These are phyloP conservation scores for Eutrigla gurnardus DNA, from an alignment of 2,797 vertebrate species.

Conservation along the genomic window DNA sequence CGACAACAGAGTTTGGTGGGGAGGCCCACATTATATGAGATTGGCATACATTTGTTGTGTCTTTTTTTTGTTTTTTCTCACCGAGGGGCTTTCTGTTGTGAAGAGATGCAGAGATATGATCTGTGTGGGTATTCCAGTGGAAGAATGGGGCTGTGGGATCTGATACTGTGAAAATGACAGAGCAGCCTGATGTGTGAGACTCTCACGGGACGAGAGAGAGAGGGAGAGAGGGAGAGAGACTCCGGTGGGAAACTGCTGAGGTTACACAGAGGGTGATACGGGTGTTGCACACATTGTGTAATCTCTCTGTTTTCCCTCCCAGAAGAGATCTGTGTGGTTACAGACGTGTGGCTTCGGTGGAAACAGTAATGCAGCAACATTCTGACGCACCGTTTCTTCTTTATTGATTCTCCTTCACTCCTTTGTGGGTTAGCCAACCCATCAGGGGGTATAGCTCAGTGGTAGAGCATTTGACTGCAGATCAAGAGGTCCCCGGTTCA, in stretches of 20 bases:
- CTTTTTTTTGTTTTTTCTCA: slow-evolving; percentile 58
- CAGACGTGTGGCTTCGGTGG: too few species aligned
- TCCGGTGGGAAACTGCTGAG: slow-evolving; percentile 76
- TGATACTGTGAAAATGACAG: slow-evolving; percentile 72
- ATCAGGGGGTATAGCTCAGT: slow-evolving; percentile 82
- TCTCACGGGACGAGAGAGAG: slow-evolving; percentile 70
- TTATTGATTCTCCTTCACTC: neutral
- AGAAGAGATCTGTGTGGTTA: neutral
- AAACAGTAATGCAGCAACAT: neutral
- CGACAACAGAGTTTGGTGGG: slow-evolving; percentile 24
- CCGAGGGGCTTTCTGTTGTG: slow-evolving; percentile 45
- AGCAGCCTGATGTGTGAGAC: slow-evolving; percentile 64
- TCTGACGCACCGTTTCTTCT: neutral
- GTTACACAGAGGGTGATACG: slow-evolving; percentile 52
- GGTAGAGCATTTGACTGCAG: slow-evolving; percentile 85
- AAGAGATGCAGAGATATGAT: slow-evolving; percentile 55
- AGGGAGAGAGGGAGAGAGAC: slow-evolving; percentile 8
- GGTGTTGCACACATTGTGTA: slow-evolving; percentile 56
- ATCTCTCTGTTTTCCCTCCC: slow-evolving; percentile 15
- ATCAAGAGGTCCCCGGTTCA: slow-evolving; percentile 77
- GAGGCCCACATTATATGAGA: slow-evolving; percentile 31
- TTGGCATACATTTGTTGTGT: slow-evolving; percentile 37
- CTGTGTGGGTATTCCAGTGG: slow-evolving; percentile 46
- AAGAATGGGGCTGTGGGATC: slow-evolving; percentile 65
- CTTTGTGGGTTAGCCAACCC: neutral